phyloP scores from a whole-genome alignment of 2,797 vertebrate genomes.

The Myotis planiceps region DNA sequence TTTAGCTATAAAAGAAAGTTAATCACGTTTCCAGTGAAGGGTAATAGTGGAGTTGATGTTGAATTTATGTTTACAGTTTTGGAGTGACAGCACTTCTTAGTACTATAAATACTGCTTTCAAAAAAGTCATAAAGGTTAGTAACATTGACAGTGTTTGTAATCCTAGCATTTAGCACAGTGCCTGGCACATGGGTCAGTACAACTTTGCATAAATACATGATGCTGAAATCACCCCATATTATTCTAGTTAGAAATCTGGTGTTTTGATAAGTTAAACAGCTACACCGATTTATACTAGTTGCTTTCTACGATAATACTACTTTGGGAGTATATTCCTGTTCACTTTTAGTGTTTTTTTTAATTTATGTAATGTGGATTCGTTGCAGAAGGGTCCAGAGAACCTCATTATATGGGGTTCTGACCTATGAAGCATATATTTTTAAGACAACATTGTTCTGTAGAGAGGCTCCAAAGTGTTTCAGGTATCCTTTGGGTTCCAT shows the following conservation, averaged over 20 bases:
- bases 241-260: background rate
- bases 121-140: background rate
- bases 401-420: background rate
- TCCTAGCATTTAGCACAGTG: background rate
- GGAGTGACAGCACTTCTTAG: background rate
- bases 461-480: background rate
- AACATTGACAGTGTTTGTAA: background rate
- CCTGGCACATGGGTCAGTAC: background rate
- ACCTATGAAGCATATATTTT: background rate
- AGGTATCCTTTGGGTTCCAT: background rate
- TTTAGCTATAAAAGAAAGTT: background rate
- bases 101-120: background rate
- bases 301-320: background rate
- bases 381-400: background rate
- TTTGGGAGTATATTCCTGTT: slow-evolving; percentile 8
- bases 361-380: background rate
- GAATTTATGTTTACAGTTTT: background rate
- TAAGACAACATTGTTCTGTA: background rate
- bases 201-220: background rate
- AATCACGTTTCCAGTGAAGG: background rate
- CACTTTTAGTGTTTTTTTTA: background rate
- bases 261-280: background rate
- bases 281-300: background rate
- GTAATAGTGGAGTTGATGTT: background rate
- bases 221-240: background rate